phyloP scores from a whole-genome alignment of 2,797 vertebrate species.

The Knipowitschia caucasica region DNA sequence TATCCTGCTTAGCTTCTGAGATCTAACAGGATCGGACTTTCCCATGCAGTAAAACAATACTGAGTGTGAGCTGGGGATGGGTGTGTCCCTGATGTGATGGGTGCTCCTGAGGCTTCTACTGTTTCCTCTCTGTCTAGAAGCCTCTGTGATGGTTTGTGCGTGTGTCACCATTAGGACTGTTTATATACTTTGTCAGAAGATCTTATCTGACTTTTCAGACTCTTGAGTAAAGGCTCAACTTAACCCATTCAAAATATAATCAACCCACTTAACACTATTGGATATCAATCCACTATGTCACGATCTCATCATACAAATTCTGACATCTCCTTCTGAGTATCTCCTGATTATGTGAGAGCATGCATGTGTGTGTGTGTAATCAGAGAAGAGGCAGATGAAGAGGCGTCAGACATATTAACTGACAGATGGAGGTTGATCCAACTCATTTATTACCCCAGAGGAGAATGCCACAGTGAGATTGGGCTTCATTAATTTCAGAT shows the following conservation, averaged over 20 bases:
- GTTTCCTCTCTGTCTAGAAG: conserved; percentile 56
- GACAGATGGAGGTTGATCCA: conserved; percentile 99
- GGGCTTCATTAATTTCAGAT: conserved; percentile 99
- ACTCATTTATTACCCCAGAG: conserved; percentile 99
- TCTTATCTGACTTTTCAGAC: conserved; percentile 16
- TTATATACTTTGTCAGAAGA: too few relatives aligned
- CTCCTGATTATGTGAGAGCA: conserved; percentile 32
- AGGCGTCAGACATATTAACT: conserved; percentile 98
- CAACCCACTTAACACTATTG: conserved; percentile 32
- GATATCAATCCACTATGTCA: conserved; percentile 40
- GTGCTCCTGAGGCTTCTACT: too few relatives aligned
- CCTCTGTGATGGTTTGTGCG: conserved; percentile 70
- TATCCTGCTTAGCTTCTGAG: too few relatives aligned
- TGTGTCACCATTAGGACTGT: too few relatives aligned
- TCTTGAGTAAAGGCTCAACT: conserved; percentile 8
- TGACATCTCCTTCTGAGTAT: conserved; percentile 48
- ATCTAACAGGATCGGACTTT: too few relatives aligned
- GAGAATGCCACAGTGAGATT: conserved; percentile 98
- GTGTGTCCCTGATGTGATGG: conserved; percentile 42
- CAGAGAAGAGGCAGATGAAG: conserved; percentile 85
- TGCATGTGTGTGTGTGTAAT: conserved; percentile 58
- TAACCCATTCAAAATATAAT: conserved; percentile 25
- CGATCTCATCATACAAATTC: conserved; percentile 44
- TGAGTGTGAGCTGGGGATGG: conserved; percentile 31
- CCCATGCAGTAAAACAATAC: too few relatives aligned